Evolutionary conservation across 2,888 invertebrate genomes (phyloP).

Genomic region (Blomia tropicalis): DNA sequence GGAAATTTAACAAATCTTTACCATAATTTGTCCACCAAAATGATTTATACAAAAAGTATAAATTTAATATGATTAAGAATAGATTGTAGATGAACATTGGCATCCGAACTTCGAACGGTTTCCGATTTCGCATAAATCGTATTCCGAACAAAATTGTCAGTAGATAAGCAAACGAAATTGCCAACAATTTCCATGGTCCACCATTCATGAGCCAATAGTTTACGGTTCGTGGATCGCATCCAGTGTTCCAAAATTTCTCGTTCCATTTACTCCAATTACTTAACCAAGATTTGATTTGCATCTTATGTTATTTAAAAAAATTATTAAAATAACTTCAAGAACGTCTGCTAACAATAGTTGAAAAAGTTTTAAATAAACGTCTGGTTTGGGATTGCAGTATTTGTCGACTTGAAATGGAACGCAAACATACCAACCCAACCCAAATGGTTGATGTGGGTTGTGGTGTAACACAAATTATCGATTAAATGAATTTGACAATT

Average conservation of each 20-base stretch:
- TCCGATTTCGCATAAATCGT: conserved; percentile 6
- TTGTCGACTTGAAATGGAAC: too few relatives aligned
- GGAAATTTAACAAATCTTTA: background rate
- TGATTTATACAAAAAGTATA: conserved; percentile 16
- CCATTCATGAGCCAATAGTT: conserved; percentile 15
- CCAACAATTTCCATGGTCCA: conserved; percentile 18
- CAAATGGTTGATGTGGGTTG: too few relatives aligned
- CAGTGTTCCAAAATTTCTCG: conserved; percentile 15
- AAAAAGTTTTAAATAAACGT: too few relatives aligned
- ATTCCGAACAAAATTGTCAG: conserved; percentile 8
- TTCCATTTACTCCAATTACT: too few relatives aligned
- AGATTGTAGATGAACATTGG: conserved; percentile 15
- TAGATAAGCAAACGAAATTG: background rate
- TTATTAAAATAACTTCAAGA: too few relatives aligned
- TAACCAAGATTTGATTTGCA: too few relatives aligned
- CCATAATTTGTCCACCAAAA: conserved; percentile 19
- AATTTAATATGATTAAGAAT: conserved; percentile 4
- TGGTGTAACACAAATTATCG: too few relatives aligned
- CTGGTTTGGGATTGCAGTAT: too few relatives aligned
- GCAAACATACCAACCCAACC: too few relatives aligned
- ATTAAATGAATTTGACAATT: too few relatives aligned
- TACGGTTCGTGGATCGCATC: conserved; percentile 10
- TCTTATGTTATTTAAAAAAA: too few relatives aligned
- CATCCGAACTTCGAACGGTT: conserved; percentile 12
- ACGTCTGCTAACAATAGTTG: too few relatives aligned